phyloP scores from a whole-genome alignment of 2,888 invertebrate genomes.

The Pseudanteris insignis region DNA sequence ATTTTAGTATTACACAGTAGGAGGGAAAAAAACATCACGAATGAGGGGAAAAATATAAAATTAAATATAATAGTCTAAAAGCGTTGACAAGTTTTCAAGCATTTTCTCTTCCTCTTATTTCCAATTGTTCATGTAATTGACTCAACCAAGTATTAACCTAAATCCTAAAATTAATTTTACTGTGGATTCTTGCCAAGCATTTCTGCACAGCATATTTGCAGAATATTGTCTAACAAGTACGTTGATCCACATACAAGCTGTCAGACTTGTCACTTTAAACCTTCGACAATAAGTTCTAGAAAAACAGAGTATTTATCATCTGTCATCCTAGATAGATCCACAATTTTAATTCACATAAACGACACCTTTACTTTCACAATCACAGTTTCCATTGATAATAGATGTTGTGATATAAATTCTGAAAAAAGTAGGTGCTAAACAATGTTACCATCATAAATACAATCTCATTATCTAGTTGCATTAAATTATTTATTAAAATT shows the following conservation, averaged over 20 bases:
- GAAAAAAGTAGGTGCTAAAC: no score
- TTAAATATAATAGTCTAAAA: no score
- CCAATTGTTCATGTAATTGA: slow-evolving; percentile 42
- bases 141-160: slow-evolving; percentile 45
- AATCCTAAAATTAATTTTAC: slow-evolving; percentile 53
- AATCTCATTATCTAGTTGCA: no score
- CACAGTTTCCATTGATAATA: no score
- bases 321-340: slow-evolving; percentile 4
- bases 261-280: slow-evolving; percentile 11
- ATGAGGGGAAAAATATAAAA: neutral
- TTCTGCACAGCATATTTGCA: slow-evolving; percentile 45
- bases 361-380: no score
- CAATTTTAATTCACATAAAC: no score
- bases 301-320: slow-evolving; percentile 17
- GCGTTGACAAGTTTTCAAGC: neutral
- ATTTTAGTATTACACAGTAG: no score
- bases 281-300: slow-evolving; percentile 1
- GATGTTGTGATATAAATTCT: no score
- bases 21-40: neutral
- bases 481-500: no score
- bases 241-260: slow-evolving; percentile 43
- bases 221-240: slow-evolving; percentile 48
- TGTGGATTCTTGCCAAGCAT: slow-evolving; percentile 52
- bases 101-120: slow-evolving; percentile 11
- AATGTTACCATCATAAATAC: no score